Conservation (phyloP, 2,797 vertebrate genomes). For the Gymnoscopelus braueri region DNA sequence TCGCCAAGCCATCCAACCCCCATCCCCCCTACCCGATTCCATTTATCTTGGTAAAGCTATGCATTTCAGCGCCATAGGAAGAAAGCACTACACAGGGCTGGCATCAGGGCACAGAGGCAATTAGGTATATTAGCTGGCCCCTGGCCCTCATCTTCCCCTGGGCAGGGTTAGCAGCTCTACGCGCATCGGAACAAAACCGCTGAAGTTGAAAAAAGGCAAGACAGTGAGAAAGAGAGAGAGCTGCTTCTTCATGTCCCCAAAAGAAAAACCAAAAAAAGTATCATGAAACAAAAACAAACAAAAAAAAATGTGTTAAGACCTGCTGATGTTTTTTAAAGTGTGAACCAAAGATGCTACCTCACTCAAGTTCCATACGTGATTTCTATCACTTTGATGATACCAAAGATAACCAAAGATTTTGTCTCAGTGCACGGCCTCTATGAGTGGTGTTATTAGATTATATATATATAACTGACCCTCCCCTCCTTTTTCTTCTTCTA, state of each 20-base stretch:
- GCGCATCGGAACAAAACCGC: constrained; percentile 83
- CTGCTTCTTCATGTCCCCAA: constrained; percentile 84
- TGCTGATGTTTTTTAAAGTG: constrained; percentile 98
- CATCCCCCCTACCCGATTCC: constrained; percentile 21
- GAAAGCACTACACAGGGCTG: constrained; percentile 90
- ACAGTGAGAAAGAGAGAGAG: constrained; percentile 79
- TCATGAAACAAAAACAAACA: constrained; percentile 55
- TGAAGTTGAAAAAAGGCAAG: constrained; percentile 82
- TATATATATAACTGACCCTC: constrained; percentile 60
- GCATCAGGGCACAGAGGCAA: constrained; percentile 61
- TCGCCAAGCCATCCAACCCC: constrained; percentile 38
- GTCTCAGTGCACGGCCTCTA: constrained; percentile 90
- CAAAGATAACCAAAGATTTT: constrained; percentile 99
- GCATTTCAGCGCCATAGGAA: constrained; percentile 94
- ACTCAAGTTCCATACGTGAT: constrained; percentile 99
- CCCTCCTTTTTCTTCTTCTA: constrained; percentile 29
- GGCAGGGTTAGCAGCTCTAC: constrained; percentile 73
- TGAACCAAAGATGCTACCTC: constrained; percentile 99
- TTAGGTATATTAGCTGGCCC: constrained; percentile 72
- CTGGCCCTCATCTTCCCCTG: constrained; percentile 85
- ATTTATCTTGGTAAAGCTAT: constrained; percentile 78
- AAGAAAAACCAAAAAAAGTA: constrained; percentile 66
- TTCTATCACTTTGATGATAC: constrained; percentile 99
- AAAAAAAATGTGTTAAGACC: constrained; percentile 87
- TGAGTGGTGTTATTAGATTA: constrained; percentile 89